A percentile compares a stretch with the other conserved stretches of the same genome.
Evolutionary conservation across 2,113 vertebrate species (phyloP).

Genomic region (Calidris pygmaea): DNA sequence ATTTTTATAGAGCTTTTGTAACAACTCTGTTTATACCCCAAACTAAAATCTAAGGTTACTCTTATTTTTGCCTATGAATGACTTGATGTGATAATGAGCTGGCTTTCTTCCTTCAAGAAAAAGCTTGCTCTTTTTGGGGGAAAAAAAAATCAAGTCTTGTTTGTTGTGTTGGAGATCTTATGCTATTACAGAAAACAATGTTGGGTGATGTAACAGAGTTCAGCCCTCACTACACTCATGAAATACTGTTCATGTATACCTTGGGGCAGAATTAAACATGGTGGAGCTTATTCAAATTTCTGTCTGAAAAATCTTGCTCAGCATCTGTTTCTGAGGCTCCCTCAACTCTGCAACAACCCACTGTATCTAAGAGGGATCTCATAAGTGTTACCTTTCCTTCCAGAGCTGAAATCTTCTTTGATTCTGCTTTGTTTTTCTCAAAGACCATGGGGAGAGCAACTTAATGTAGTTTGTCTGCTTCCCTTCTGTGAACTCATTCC

Average conservation of each 20-base stretch:
- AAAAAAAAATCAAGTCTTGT: too few relatives aligned
- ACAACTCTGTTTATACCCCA: neutral
- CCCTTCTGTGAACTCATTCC: neutral
- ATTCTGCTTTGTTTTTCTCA: neutral
- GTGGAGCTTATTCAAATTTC: neutral
- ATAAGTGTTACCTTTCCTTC: neutral
- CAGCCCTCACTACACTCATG: neutral
- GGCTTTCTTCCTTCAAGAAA: neutral
- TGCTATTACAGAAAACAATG: fast-evolving
- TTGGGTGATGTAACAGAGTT: neutral
- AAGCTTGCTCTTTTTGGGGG: neutral
- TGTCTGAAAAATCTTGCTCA: neutral
- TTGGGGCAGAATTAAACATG: neutral
- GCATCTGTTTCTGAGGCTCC: neutral
- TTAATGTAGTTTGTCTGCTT: neutral
- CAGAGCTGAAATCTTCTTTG: neutral
- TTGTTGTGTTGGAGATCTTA: neutral
- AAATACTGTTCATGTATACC: neutral
- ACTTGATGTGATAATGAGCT: neutral
- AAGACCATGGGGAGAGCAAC: neutral
- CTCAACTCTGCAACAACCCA: neutral
- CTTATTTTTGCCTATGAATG: neutral
- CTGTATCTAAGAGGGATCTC: neutral
- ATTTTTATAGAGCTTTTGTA: conserved; percentile 27
- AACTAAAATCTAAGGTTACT: neutral